Percentiles rank a stretch among this genome's conserved stretches.
phyloP scores from a whole-genome alignment of 1,140 invertebrate genomes.

The Cyrtorhinus lividipennis region DNA sequence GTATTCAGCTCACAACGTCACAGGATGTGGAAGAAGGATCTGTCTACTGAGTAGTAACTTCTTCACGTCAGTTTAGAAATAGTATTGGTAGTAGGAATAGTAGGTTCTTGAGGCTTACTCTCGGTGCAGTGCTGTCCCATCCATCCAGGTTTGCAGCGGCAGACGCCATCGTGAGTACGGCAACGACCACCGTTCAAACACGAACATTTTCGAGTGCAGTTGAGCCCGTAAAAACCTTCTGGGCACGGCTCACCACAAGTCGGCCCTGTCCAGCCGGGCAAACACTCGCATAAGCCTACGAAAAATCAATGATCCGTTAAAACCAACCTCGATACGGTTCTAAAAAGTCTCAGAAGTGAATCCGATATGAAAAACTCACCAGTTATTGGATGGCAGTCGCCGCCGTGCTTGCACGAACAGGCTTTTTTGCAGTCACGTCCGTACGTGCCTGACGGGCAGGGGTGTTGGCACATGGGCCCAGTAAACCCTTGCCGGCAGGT shows the following conservation, averaged over 20 bases:
- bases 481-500: conserved; percentile 70
- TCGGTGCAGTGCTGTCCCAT: conserved; percentile 63
- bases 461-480: conserved; percentile 69
- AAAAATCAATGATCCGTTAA: too few species aligned
- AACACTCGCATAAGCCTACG: conserved; percentile 56
- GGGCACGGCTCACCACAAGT: conserved; percentile 67
- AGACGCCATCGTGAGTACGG: conserved; percentile 63
- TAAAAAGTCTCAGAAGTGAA: too few species aligned
- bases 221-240: conserved; percentile 65
- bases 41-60: too few species aligned
- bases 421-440: conserved; percentile 58
- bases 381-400: conserved; percentile 73
- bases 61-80: too few species aligned
- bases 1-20: too few species aligned
- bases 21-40: too few species aligned
- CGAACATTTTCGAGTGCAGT: conserved; percentile 71
- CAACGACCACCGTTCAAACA: conserved; percentile 68
- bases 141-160: conserved; percentile 63
- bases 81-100: too few species aligned
- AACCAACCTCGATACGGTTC: too few species aligned
- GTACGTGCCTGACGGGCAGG: conserved; percentile 58
- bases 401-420: conserved; percentile 77
- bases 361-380: conserved; percentile 41
- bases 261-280: conserved; percentile 66
- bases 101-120: too few species aligned